A percentile compares a stretch with the other conserved stretches of the same genome.
Evolutionary conservation across 2,888 invertebrate genomes (phyloP).

Genomic region (Mycalesis mineus): DNA sequence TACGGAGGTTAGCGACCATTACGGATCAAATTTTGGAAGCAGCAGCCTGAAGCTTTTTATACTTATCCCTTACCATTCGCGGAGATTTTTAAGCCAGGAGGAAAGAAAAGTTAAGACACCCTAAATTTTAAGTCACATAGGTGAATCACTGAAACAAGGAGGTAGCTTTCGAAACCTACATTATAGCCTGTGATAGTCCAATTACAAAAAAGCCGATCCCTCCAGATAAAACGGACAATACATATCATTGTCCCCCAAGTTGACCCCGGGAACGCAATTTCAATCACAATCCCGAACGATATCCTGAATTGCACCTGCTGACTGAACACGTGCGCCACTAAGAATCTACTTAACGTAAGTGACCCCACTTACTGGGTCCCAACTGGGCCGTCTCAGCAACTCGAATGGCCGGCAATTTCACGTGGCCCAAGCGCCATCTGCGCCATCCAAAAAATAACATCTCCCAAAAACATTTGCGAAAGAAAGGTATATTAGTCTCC

Average conservation of each 20-base stretch:
- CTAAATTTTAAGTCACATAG: too few relatives aligned
- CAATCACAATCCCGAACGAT: conserved; percentile 61
- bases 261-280: conserved; percentile 59
- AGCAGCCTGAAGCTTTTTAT: too few relatives aligned
- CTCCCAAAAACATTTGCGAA: conserved; percentile 71
- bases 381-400: conserved; percentile 58
- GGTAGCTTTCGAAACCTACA: too few relatives aligned
- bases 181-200: not conserved
- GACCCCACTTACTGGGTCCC: conserved; percentile 66
- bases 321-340: conserved; percentile 67
- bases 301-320: conserved; percentile 62
- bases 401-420: conserved; percentile 61
- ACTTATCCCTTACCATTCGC: too few relatives aligned
- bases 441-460: conserved; percentile 74
- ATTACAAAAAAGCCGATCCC: not conserved
- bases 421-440: conserved; percentile 66
- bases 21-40: too few relatives aligned
- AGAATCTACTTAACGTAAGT: conserved; percentile 75
- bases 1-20: too few relatives aligned
- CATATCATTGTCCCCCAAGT: conserved; percentile 42
- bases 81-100: too few relatives aligned
- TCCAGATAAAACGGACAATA: conserved; percentile 34
- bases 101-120: too few relatives aligned
- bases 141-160: too few relatives aligned
- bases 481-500: conserved; percentile 77